A percentile compares a stretch with the other conserved stretches of the same genome.
phyloP scores from a whole-genome alignment of 2,888 invertebrate species.

The Andrena hattorfiana region DNA sequence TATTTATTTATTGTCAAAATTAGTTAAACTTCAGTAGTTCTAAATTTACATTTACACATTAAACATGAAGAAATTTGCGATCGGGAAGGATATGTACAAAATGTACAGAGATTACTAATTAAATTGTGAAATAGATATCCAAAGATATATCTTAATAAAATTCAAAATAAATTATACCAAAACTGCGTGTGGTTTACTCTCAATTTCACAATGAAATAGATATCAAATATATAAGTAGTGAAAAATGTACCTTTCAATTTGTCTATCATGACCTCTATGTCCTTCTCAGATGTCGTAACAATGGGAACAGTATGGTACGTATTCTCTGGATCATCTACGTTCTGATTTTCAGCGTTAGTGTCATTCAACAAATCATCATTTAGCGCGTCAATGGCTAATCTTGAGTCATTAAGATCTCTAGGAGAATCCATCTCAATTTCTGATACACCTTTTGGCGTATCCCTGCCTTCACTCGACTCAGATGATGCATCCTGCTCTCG shows the following conservation, averaged over 20 bases:
- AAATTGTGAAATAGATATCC: conserved; percentile 38
- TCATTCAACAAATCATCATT: conserved; percentile 78
- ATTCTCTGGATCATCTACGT: conserved; percentile 68
- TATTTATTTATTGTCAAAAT: conserved; percentile 38
- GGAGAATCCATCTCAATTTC: conserved; percentile 82
- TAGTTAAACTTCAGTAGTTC: conserved; percentile 18
- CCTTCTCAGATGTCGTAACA: conserved; percentile 80
- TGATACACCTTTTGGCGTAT: conserved; percentile 79
- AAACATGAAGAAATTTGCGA: conserved; percentile 16
- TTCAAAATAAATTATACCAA: conserved; percentile 17
- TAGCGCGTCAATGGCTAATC: conserved; percentile 77
- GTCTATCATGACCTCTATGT: conserved; percentile 82
- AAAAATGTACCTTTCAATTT: conserved; percentile 80
- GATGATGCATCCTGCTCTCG: conserved; percentile 76
- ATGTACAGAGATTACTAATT: conserved; percentile 34
- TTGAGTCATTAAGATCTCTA: conserved; percentile 77
- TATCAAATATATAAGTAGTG: conserved; percentile 6
- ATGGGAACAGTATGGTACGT: conserved; percentile 75
- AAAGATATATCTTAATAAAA: conserved; percentile 28
- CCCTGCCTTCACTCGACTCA: conserved; percentile 80
- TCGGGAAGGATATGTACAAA: conserved; percentile 41
- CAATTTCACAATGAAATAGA: conserved; percentile 24
- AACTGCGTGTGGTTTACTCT: conserved; percentile 27
- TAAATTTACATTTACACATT: conserved; percentile 38
- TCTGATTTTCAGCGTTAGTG: conserved; percentile 53